Base-by-base conservation (phyloP, 23 tunicate genomes). In the Botrylloides violaceus region DNA sequence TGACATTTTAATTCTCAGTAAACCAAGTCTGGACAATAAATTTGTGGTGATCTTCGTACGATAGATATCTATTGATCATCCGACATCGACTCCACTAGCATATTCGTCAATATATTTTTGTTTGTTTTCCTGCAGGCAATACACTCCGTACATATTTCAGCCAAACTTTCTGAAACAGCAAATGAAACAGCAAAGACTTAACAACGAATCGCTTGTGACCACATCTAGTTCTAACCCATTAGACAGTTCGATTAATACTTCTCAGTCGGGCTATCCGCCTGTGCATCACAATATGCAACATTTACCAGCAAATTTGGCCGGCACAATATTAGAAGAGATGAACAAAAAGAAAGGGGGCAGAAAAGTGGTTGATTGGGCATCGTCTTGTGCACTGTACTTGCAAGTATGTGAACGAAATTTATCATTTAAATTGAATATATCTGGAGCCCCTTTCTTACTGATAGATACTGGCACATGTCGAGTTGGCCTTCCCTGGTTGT, bases 351-450 rank as follows among this genome's bases (percentile, higher is more conserved):
- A 94, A 55, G 53, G 83, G 48, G 99, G 99, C 37, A 30, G 99
- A 49, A 86, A 86, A 73, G 99, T 94, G 22, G 86, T 94, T n/a
- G 99, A 94, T 66, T 94, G 99, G 99, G 81, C 99, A 2, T 72
- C 95, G 19, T 82, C 95, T 7, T 94, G 99, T 50, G 87, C 82
- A 28, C 73, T 86, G 15, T 81, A 88, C 49, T 59, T 94, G 29
- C 80, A 81, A 59, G 92, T 87, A 70, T 4, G 77, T 78, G 1
- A 43, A 15, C 9, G 9, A 43, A 15, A 9, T 15, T 43, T 7
- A 15, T 15, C 9, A 43, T 43, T 43, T 9, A 43, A 7, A 7
- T 43, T 43, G 53, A 9, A 43, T 15, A 15, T 43, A 7, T 7
- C 53, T 43, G n/a, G n/a, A n/a, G n/a, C 53, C 53, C 53, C 15